Base-by-base conservation (phyloP, 2,888 invertebrate genomes). In the Nezara viridula region DNA sequence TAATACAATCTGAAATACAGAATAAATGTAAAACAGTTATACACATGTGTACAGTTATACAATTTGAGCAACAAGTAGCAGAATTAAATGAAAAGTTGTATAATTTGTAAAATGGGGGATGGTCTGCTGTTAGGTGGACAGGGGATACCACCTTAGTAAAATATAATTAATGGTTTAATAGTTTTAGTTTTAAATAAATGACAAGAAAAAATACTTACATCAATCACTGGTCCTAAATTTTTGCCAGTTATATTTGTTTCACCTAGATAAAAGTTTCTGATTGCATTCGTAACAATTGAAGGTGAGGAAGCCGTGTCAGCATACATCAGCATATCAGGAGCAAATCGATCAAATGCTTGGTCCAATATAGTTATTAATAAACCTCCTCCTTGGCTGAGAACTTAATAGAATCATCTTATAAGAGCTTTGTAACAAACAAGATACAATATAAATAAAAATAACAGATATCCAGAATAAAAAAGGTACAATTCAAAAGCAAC, bases 291-390 rank as follows among this genome's bases (percentile, higher is more conserved):
- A 21, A 90, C 81, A 7, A 19, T 24, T 19, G 73, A 88, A 19
- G 90, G 90, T 47, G 89, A 77, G 7, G 89, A 55, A 19, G 89
- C 89, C 12, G 90, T 90, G 0, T 86, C 89, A 44, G 87, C 89
- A 50, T 90, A 90, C 90, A 90, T 90, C 27, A 90, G 81, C 73
- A 90, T 85, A 50, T 90, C 89, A 32, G 90, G 90, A 6, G 90
- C 90, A 19, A 90, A 86, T 9, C 89, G 60, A 81, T 60, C 66
- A 86, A 90, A 90, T 1, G 90, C 90, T 49, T 66, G 87, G 86
- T 90, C 77, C 50, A 90, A 89, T 40, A 89, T 44, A 32, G 89
- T 90, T 24, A 90, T 55, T 49, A 90, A 44, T 37, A 90, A 89
- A 19, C 90, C 90, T 27, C 89, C 90, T 66, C 89, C 90, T 88